Evolutionary conservation across 2,797 vertebrate genomes (phyloP).

Genomic region (Varecia variegata): DNA sequence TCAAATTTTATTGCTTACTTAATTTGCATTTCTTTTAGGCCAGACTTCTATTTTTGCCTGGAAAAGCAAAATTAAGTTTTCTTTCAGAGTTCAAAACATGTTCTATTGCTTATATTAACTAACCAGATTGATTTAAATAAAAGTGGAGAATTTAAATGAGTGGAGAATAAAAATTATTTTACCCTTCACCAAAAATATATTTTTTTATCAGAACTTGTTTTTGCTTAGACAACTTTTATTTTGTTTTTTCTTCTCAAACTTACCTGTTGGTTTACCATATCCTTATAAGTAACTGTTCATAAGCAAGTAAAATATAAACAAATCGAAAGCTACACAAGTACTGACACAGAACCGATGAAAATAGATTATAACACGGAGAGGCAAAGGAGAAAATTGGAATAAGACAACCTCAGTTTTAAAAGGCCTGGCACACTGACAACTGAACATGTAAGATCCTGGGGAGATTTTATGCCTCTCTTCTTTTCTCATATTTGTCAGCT

Average conservation of each 20-base stretch:
- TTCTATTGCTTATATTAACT: neutral
- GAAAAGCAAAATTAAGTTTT: conserved; percentile 36
- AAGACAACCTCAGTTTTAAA: neutral
- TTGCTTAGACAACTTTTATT: neutral
- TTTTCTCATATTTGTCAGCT: conserved; percentile 12
- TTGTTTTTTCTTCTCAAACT: neutral
- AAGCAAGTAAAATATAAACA: conserved; percentile 44
- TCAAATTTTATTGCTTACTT: neutral
- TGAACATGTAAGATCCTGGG: neutral
- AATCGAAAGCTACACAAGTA: conserved; percentile 33
- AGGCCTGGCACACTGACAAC: neutral
- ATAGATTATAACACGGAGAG: neutral
- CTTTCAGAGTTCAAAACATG: conserved; percentile 35
- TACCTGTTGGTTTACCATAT: conserved; percentile 32
- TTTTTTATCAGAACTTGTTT: neutral
- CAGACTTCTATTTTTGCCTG: neutral
- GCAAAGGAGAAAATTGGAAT: neutral
- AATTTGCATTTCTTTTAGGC: neutral
- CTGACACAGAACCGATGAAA: conserved; percentile 15
- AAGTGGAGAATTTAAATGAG: neutral
- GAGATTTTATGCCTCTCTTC: neutral
- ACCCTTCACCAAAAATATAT: neutral
- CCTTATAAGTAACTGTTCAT: conserved; percentile 24
- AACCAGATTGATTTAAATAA: conserved; percentile 17
- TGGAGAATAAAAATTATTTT: neutral